phyloP scores from a whole-genome alignment of 2,113 vertebrate species.

The Numenius arquata region DNA sequence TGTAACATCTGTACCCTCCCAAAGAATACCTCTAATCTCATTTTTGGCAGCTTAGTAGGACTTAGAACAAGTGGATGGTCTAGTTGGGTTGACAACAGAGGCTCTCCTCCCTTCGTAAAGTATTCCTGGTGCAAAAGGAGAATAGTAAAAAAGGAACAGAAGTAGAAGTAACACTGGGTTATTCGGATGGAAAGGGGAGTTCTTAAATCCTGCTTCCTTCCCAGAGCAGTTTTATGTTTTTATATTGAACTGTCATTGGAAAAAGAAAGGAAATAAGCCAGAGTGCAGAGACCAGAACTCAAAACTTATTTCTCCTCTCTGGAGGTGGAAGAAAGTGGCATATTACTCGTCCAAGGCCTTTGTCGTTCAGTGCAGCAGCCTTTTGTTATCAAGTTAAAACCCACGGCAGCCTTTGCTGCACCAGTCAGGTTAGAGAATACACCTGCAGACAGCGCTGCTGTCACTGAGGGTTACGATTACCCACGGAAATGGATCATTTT shows the following conservation, averaged over 20 bases:
- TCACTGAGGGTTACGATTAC: neutral
- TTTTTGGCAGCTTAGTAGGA: neutral
- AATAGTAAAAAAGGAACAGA: neutral
- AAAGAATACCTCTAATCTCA: neutral
- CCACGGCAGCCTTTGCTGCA: neutral
- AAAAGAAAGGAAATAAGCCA: neutral
- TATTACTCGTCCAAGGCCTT: neutral
- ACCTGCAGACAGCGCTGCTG: neutral
- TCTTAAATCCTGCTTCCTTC: neutral
- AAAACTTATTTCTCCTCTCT: neutral
- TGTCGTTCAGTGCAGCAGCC: neutral
- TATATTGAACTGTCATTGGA: neutral
- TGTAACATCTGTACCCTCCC: rapidly evolving
- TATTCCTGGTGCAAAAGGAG: neutral
- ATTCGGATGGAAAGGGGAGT: neutral
- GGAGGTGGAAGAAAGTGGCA: neutral
- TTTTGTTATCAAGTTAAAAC: neutral
- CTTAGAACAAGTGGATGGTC: neutral
- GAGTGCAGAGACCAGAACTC: neutral
- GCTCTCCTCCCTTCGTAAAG: neutral
- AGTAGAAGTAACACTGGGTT: neutral
- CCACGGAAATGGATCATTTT: neutral
- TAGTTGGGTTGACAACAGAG: neutral
- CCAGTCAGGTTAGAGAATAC: neutral
- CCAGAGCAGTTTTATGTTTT: neutral